These are phyloP conservation scores for Syrista parreyssii DNA, from an alignment of 2,888 invertebrate species.

Conservation along the genomic window DNA sequence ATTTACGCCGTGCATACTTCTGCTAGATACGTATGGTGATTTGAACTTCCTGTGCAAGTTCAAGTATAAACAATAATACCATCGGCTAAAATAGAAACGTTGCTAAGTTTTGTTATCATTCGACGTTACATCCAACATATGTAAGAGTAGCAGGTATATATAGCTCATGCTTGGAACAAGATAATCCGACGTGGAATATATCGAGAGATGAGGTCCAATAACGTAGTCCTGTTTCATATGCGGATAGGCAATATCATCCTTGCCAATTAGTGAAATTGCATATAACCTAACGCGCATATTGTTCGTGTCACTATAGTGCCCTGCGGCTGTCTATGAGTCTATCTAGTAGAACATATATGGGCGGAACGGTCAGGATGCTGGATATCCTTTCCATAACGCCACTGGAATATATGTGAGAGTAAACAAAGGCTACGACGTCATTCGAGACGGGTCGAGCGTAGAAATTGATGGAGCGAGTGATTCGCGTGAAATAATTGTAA, in stretches of 20 bases:
- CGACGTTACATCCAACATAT: not conserved
- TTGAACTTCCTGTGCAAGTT: not conserved
- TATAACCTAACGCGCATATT: constrained; percentile 28
- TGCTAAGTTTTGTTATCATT: not conserved
- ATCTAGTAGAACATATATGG: not conserved
- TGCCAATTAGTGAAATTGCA: constrained; percentile 50
- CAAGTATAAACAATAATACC: not conserved
- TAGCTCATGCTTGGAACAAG: not conserved
- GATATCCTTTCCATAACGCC: not conserved
- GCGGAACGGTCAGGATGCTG: not conserved
- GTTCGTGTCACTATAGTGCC: constrained; percentile 16
- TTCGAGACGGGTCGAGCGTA: not conserved
- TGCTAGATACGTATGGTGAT: not conserved
- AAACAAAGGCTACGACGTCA: not conserved
- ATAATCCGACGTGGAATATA: constrained; percentile 3
- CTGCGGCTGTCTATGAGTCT: not conserved
- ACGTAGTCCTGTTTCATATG: not conserved
- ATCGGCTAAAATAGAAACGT: not conserved
- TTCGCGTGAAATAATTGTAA: not conserved
- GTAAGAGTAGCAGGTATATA: not conserved
- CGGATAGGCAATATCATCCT: constrained; percentile 40
- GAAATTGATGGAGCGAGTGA: not conserved
- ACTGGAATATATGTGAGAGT: not conserved
- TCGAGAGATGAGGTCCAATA: not conserved
- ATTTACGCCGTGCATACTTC: not conserved